Evolutionary conservation across 2,888 invertebrate species (phyloP), one percentile per base, ranked within the genome.

Genomic region (Clostera curtula): DNA sequence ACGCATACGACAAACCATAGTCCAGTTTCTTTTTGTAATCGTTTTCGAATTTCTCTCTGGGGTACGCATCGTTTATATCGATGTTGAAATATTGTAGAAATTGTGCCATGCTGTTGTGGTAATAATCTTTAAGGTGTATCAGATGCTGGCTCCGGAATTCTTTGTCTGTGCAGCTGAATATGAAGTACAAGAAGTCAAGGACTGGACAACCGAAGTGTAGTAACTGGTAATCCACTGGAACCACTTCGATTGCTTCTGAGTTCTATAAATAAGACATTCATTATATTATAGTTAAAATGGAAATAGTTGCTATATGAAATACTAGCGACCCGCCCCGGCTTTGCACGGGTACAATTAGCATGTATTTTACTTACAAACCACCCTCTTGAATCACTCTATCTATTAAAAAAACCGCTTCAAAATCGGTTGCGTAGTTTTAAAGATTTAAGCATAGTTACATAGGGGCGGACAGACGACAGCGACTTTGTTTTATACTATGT

Each of bases 81-180:
- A 67, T 37, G 2, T 46, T 32, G 24, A 70, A 72, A 19, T 51
- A 29, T 2, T 35, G 28, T 0, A 71, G 30, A 26, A 59, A 64
- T 0, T 33, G 33, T 14, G 15, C 30, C 17, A 71, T 31, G 2
- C 43, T 44, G 1, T 48, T 35, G 19, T 55, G 54, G 36, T 72
- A 72, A 1, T 51, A 2, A 5, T 61, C 43, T 25, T 60, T 66
- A 1, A 70, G 30, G 13, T 55, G 5, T 2, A 40, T 13, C 3
- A 67, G 29, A 31, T 72, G 49, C 1, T 45, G 27, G 27, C 26
- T 41, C 15, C 71, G 43, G 29, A 70, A 66, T 6, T 39, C 21
- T 8, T 39, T 38, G 27, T 61, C 57, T 0, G 58, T 48, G 2
- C 46, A 41, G 3, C 30, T 28, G 25, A 46, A 52, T 5, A 61